These are phyloP conservation scores for Seriola rivoliana DNA, from an alignment of 2,113 vertebrate genomes.

Conservation along the genomic window DNA sequence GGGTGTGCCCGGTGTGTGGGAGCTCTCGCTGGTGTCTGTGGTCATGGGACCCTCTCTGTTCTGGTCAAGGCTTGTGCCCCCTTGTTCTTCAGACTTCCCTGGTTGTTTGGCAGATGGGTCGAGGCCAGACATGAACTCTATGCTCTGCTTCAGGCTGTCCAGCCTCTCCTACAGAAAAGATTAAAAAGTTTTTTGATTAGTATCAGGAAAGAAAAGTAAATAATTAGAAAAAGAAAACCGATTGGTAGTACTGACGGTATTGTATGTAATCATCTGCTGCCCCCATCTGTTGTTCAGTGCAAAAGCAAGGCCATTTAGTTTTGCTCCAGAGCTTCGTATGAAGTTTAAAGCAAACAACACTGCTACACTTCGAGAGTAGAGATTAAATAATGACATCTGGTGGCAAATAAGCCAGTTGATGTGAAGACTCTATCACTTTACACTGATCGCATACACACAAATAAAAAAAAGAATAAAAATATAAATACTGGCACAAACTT, in stretches of 20 bases:
- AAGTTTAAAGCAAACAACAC: not conserved
- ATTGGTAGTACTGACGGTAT: not conserved
- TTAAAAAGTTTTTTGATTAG: not conserved
- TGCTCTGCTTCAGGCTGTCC: constrained; percentile 95
- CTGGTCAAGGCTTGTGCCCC: constrained; percentile 70
- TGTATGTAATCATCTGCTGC: constrained; percentile 49
- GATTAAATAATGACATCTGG: not conserved
- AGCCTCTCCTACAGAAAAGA: constrained; percentile 90
- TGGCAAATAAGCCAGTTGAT: too few relatives aligned
- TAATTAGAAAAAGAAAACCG: not conserved
- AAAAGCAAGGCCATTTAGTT: constrained; percentile 14
- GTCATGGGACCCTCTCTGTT: constrained; percentile 77
- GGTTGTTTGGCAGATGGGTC: constrained; percentile 86
- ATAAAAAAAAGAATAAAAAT: too few relatives aligned
- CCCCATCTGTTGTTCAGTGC: constrained; percentile 62
- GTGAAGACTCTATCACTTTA: too few relatives aligned
- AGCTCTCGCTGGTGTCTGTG: constrained; percentile 81
- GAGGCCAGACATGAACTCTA: constrained; percentile 96
- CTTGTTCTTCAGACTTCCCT: constrained; percentile 81
- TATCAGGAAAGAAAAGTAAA: not conserved
- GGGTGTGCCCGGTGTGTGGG: constrained; percentile 84
- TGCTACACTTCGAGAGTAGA: not conserved
- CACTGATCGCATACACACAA: too few relatives aligned
- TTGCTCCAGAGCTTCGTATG: not conserved
- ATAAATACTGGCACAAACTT: too few relatives aligned